These are phyloP conservation scores for Spodoptera picta DNA, from an alignment of 2,888 invertebrate genomes.

Conservation along the genomic window DNA sequence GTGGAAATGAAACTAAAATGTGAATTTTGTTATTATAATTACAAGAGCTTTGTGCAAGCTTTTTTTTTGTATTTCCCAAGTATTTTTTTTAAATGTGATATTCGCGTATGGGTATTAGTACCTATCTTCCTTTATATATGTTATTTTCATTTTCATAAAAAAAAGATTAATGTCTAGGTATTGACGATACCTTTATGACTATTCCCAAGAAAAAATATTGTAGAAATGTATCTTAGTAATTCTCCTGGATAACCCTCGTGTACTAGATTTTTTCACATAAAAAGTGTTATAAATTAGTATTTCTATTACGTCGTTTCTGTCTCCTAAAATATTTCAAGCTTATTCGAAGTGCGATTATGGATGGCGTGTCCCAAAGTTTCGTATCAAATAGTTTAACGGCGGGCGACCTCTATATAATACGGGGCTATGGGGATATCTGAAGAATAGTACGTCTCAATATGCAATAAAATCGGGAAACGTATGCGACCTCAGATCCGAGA, in stretches of 20 bases:
- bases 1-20: conserved; percentile 47
- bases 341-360: conserved; percentile 45
- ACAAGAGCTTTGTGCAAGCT: conserved; percentile 39
- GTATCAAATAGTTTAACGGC: conserved; percentile 73
- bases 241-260: no score
- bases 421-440: conserved; percentile 74
- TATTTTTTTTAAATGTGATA: background rate
- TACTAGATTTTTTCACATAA: conserved; percentile 14
- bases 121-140: no score
- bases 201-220: no score
- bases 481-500: conserved; percentile 81
- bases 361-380: conserved; percentile 59
- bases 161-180: no score
- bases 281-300: conserved; percentile 34
- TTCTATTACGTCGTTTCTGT: conserved; percentile 35
- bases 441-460: conserved; percentile 86
- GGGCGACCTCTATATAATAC: conserved; percentile 71
- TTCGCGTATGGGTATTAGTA: no score
- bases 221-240: no score
- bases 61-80: conserved; percentile 27
- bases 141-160: no score
- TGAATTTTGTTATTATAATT: conserved; percentile 51
- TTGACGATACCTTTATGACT: no score
- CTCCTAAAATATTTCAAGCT: conserved; percentile 35
- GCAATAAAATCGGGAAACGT: conserved; percentile 85